These are phyloP conservation scores for Lophius americanus DNA, from an alignment of 2,797 vertebrate species.

Conservation along the genomic window DNA sequence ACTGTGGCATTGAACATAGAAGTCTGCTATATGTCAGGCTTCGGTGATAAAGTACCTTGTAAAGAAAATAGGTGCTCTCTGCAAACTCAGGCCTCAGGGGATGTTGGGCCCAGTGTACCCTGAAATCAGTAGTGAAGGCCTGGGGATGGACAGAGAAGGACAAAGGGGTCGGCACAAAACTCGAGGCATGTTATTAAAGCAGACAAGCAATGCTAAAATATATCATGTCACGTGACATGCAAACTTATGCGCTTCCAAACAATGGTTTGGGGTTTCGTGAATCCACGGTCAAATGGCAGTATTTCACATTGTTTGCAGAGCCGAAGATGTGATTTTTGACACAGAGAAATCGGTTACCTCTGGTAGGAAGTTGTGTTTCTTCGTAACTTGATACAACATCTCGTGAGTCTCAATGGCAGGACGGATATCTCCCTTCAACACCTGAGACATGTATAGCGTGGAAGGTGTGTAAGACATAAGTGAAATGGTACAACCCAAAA, in stretches of 20 bases:
- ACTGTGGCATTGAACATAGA: slow-evolving; percentile 15
- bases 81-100: slow-evolving; percentile 98
- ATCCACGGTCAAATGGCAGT: not conserved
- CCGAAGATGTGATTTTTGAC: not conserved
- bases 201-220: slow-evolving; percentile 39
- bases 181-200: slow-evolving; percentile 57
- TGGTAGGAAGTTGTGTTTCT: slow-evolving; percentile 98
- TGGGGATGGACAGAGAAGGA: slow-evolving; percentile 68
- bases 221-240: slow-evolving; percentile 6
- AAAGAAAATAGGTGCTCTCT: slow-evolving; percentile 99
- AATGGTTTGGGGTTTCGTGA: not conserved
- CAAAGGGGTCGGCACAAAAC: slow-evolving; percentile 57
- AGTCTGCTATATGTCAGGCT: slow-evolving; percentile 22
- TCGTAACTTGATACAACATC: slow-evolving; percentile 99
- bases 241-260: slow-evolving; percentile 20
- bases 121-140: slow-evolving; percentile 99
- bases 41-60: slow-evolving; percentile 87
- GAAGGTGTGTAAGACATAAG: not conserved
- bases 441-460: slow-evolving; percentile 73
- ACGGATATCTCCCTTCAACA: slow-evolving; percentile 96
- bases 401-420: slow-evolving; percentile 99
- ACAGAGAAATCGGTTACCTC: slow-evolving; percentile 83
- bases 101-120: slow-evolving; percentile 99
- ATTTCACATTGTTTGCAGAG: not conserved
- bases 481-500: not conserved